Evolutionary conservation across 2,113 vertebrate species (phyloP).

Genomic region (Eurystomus gularis): DNA sequence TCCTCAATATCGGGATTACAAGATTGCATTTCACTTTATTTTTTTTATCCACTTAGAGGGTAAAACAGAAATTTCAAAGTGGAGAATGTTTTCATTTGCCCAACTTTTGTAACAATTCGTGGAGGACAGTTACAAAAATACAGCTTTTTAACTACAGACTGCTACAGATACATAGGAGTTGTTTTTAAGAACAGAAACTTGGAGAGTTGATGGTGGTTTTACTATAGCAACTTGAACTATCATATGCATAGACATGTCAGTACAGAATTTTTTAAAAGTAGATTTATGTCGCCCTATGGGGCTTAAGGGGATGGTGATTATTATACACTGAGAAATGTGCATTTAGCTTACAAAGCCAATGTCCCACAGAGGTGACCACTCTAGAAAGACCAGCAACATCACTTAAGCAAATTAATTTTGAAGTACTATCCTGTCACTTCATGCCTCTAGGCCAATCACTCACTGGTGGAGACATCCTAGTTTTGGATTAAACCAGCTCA

Average conservation of each 20-base stretch:
- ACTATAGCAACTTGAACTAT: background rate
- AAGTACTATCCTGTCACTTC: conserved; percentile 88
- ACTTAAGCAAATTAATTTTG: conserved; percentile 93
- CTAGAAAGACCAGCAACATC: conserved; percentile 78
- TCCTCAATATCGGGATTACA: background rate
- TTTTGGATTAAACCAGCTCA: conserved; percentile 88
- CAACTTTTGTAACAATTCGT: background rate
- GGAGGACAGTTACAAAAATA: background rate
- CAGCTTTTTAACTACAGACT: background rate
- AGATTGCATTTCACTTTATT: background rate
- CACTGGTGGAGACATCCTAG: conserved; percentile 76
- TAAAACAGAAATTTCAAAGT: background rate
- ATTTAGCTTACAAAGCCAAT: conserved; percentile 75
- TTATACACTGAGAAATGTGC: conserved; percentile 75
- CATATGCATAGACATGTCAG: background rate
- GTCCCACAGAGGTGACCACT: conserved; percentile 76
- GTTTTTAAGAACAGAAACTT: background rate
- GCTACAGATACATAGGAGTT: background rate
- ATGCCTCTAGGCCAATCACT: conserved; percentile 82
- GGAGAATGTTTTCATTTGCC: background rate
- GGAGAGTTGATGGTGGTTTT: background rate
- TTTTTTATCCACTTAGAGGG: background rate
- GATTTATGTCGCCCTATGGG: conserved; percentile 41
- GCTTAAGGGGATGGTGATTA: conserved; percentile 63
- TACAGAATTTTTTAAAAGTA: conserved; percentile 12